These are phyloP conservation scores for Megamerina dolium DNA, from an alignment of 2,888 invertebrate genomes.

Conservation along the genomic window DNA sequence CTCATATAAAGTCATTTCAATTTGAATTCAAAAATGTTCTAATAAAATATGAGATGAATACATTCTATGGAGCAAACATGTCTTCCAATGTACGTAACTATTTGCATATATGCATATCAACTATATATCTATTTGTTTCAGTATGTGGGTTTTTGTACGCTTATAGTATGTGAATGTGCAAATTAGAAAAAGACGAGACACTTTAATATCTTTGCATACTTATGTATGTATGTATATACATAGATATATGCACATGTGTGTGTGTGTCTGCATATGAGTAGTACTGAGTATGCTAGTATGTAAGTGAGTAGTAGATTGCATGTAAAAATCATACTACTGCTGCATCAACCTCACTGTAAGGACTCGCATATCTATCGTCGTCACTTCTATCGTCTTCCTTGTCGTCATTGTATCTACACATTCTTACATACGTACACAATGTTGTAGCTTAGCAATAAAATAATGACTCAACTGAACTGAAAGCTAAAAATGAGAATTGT, in stretches of 20 bases:
- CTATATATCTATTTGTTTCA: slow-evolving; percentile 2
- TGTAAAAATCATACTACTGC: too few relatives aligned
- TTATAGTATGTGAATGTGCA: too few relatives aligned
- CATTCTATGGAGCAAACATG: slow-evolving; percentile 21
- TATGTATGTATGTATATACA: too few relatives aligned
- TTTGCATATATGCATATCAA: slow-evolving; percentile 13
- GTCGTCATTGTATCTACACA: too few relatives aligned
- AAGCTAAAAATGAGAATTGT: slow-evolving; percentile 19
- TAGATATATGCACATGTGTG: neutral
- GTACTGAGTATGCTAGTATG: too few relatives aligned
- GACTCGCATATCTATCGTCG: too few relatives aligned
- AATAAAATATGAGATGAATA: slow-evolving; percentile 37
- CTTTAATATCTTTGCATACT: slow-evolving; percentile 4
- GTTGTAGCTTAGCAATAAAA: too few relatives aligned
- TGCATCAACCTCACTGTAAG: too few relatives aligned
- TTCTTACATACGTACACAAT: too few relatives aligned
- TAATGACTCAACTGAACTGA: slow-evolving; percentile 42
- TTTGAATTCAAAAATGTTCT: slow-evolving; percentile 38
- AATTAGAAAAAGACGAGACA: slow-evolving; percentile 20
- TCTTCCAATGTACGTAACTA: slow-evolving; percentile 1
- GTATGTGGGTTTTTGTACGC: too few relatives aligned
- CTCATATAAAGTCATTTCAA: slow-evolving; percentile 40
- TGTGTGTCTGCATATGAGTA: neutral
- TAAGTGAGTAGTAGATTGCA: too few relatives aligned
- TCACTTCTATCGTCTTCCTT: too few relatives aligned